Evolutionary conservation across 2,797 vertebrate genomes (phyloP).

Genomic region (Garrulus glandarius): DNA sequence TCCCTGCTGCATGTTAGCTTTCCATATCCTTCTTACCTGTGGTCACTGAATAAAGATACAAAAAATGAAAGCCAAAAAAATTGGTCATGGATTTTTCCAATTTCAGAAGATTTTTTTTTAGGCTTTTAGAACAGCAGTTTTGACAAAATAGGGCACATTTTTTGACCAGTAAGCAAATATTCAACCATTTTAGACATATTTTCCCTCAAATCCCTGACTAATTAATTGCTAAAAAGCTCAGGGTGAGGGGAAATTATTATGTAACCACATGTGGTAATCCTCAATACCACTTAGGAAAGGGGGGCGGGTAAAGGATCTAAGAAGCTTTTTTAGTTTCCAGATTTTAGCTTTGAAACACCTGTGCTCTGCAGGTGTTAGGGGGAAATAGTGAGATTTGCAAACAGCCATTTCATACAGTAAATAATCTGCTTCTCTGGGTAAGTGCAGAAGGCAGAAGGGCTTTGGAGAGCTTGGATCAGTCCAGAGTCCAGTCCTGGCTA

Average conservation of each 20-base stretch:
- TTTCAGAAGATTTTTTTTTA: background rate
- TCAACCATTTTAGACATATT: background rate
- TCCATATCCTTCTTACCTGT: background rate
- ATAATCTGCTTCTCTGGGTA: background rate
- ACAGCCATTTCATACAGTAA: background rate
- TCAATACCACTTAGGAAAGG: background rate
- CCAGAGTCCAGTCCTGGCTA: background rate
- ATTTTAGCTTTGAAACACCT: background rate
- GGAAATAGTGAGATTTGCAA: background rate
- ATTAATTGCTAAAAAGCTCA: conserved; percentile 56
- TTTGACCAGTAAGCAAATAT: background rate
- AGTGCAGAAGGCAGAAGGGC: background rate
- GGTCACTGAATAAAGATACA: background rate
- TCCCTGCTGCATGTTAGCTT: background rate
- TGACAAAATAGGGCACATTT: background rate
- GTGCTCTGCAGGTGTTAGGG: background rate
- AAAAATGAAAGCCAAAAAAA: background rate
- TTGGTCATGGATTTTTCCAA: accelerated
- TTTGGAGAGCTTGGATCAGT: background rate
- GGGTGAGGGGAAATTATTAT: conserved; percentile 12
- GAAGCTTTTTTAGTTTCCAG: background rate
- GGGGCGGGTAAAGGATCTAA: background rate
- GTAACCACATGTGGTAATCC: conserved; percentile 29
- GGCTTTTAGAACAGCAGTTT: background rate
- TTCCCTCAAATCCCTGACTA: conserved; percentile 4